Evolutionary conservation across 2,797 vertebrate species (phyloP), one percentile per base, ranked within the genome.

Genomic region (Vultur gryphus): DNA sequence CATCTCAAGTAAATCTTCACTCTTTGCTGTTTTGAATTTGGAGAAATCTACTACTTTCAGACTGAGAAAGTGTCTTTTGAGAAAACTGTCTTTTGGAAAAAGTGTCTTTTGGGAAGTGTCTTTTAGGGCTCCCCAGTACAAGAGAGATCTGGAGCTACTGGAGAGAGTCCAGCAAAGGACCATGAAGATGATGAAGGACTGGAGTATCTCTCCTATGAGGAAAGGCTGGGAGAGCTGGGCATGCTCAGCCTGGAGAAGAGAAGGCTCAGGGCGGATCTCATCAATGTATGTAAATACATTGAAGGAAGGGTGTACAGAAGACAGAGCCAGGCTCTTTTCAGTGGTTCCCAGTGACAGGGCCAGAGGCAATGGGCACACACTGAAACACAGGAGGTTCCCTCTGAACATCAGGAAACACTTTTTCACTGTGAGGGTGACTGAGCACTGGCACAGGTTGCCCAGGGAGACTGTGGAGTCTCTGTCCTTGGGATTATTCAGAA

Each of bases 331-430:
- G 7, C 57, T 57, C 21, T 39, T 78, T 29, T 7, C 55, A 61
- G 28, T 61, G 58, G 33, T 33, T 33, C 46, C 35, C 48, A 37
- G 33, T 5, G 58, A 26, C 43, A 59, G 46, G 35, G 17, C 21
- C 7, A n/a, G 39, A 80, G 72, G 37, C 48, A 64, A 0, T 2
- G 10, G 20, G 16, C n/a, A 37, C 35, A 77, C 0, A 0, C 2
- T 64, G 70, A 69, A 79, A 55, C 37, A 31, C 5, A 57, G n/a
- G 28, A 84, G 23, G 13, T 67, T 81, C n/a, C 14, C 29, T 37
- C 16, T 62, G 51, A 80, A 17, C 18, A 10, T 43, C 28, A 75
- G 25, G 49, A 52, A 70, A 26, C 9, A 10, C 3, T 18, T 59
- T 46, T 76, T 23, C 7, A 21, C n/a, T n/a, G 17, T 12, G 57